These are phyloP conservation scores for Nothura maculosa DNA, from an alignment of 2,797 vertebrate species.

Conservation along the genomic window DNA sequence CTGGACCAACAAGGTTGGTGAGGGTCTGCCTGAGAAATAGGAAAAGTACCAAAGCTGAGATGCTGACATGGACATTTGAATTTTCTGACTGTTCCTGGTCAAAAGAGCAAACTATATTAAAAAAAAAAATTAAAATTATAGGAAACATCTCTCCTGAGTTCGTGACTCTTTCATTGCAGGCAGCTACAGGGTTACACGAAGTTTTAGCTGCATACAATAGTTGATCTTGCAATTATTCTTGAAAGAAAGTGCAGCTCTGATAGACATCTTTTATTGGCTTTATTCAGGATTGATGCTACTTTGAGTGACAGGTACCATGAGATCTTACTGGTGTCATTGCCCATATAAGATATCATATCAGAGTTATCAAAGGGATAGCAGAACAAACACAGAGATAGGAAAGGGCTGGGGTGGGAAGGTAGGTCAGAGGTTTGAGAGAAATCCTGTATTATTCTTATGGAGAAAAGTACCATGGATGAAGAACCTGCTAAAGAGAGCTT, in stretches of 20 bases:
- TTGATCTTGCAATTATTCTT: not conserved
- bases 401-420: fast-evolving
- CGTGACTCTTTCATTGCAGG: not conserved
- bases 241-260: not conserved
- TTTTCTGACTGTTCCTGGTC: not conserved
- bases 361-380: not conserved
- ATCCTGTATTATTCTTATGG: not conserved
- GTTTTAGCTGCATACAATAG: not conserved
- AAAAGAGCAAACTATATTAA: not conserved
- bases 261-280: not conserved
- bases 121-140: not conserved
- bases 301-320: not conserved
- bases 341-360: not conserved
- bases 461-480: not conserved
- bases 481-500: not conserved
- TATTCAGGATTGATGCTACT: not conserved
- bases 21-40: not conserved
- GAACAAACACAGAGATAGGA: not conserved
- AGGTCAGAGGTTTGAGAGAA: not conserved
- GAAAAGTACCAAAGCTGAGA: not conserved
- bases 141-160: not conserved
- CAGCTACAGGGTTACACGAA: too few species aligned
- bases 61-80: not conserved
- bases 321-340: not conserved
- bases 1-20: not conserved